These are phyloP conservation scores for Netelia virgata DNA, from an alignment of 2,888 invertebrate species.

Conservation along the genomic window DNA sequence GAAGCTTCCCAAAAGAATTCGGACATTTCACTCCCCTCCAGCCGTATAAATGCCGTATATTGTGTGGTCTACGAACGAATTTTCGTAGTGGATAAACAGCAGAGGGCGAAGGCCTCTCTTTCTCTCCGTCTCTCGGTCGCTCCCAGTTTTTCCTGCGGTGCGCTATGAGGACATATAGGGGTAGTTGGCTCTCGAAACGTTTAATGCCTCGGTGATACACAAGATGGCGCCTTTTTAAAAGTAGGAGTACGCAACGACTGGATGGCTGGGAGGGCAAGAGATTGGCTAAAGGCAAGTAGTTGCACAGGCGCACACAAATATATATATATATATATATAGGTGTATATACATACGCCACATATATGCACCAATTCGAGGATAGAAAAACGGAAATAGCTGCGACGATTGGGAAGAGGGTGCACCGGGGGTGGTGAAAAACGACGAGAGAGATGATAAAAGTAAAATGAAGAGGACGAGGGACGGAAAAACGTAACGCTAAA, in stretches of 20 bases:
- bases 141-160: background rate
- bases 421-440: conserved; percentile 36
- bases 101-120: conserved; percentile 12
- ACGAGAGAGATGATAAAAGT: conserved; percentile 18
- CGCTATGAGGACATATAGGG: conserved; percentile 23
- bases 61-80: conserved; percentile 47
- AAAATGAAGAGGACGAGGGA: conserved; percentile 19
- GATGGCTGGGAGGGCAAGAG: conserved; percentile 45
- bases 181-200: conserved; percentile 50
- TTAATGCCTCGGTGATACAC: conserved; percentile 51
- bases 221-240: conserved; percentile 53
- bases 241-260: conserved; percentile 36
- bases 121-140: background rate
- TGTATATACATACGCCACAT: conserved; percentile 10
- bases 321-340: conserved; percentile 15
- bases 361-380: conserved; percentile 35
- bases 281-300: conserved; percentile 29
- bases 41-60: background rate
- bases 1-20: conserved; percentile 30
- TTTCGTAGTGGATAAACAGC: conserved; percentile 43
- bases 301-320: conserved; percentile 6
- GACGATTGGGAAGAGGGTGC: conserved; percentile 41
- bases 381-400: conserved; percentile 23
- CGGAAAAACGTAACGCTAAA: conserved; percentile 61
- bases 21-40: conserved; percentile 6